Base-by-base conservation (phyloP, 1,140 invertebrate species). In the Pogonognathellus flavescens region DNA sequence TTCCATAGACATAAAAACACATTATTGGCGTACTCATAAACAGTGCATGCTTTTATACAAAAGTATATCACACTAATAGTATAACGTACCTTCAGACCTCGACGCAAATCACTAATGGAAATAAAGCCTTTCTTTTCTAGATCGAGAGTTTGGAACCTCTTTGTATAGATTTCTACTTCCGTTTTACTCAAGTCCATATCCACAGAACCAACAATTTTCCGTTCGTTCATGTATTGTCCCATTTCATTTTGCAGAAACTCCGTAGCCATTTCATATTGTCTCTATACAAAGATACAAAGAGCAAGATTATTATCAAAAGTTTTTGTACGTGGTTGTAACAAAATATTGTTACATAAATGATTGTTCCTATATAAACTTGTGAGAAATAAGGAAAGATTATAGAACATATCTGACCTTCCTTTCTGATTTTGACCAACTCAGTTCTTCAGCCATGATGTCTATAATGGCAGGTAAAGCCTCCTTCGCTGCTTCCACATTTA, bases 121-220 rank as follows among this genome's bases (percentile, higher is more conserved):
- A 99, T 97, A 90, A 97, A 99, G 88, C 98, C 98, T 91, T 99
- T 99, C 89, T 95, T 94, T 90, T 99, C 98, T 88, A 95, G 95
- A 91, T 99, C 98, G 84, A 99, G 95, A 86, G 96, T 93, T 90
- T 98, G 95, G 94, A 99, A 99, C 80, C 97, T 93, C 89, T 97
- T 97, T 86, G 97, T 97, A 90, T 98, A 99, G 3, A 95, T 92
- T 90, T 97, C 95, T 88, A 99, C 97, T 91, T 99, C 98, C 80
- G 98, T 96, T 90, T 97, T 96, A 50, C 94, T 98, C 20, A 99
- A 93, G 91, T 98, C 98, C 88, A 99, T 96, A 0, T 96, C 96
- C 86, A 97, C 94, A 90, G 31, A 41, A 41, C 96, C 96, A 88
- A 97, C 89, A 22, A 81, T 95, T 89, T 95, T 93, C 49, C 95